Base-by-base conservation (phyloP, 2,888 invertebrate species). In the Leptothorax acervorum region DNA sequence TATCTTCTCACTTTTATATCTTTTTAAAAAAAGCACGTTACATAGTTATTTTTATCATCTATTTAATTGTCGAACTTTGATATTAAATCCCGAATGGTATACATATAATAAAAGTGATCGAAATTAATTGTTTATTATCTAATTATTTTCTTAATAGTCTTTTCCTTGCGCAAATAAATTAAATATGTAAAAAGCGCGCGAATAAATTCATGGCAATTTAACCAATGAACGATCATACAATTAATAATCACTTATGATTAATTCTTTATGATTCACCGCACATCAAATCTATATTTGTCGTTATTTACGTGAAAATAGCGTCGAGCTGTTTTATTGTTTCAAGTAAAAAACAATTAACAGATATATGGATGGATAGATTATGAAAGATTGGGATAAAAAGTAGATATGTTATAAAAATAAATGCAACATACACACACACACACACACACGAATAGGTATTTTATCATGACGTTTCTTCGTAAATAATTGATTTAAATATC, bases 401-500 rank as follows among this genome's bases (percentile, higher is more conserved):
- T 42, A 42, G 11, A 39, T 6, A 1, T 2, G 23, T 65, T 42
- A 42, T 42, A 23, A 23, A 23, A 23, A 23, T 23, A 23, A 65
- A 42, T 62, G 35, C 35, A 35, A 35, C 35, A 23, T 0, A 23
- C 23, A 23, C 23, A 23, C 23, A 23, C 23, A 23, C 23, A 23
- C 23, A 23, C 23, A 23, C 23, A 23, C 23, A 23, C 23, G 12
- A 23, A 65, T 23, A 65, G 23, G n/a, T 65, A 12, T 42, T 65
- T 65, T 65, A 42, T 42, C n/a, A 42, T 3, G 3, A 23, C 6
- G 4, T 35, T 12, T 65, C n/a, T 3, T 65, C 42, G 1, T 42
- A 42, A 65, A 65, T 65, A 65, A 65, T 23, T 42, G 23, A 42
- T 65, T 23, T 23, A 65, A 65, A 35, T 65, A 42, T 6, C 23